Evolutionary conservation across 2,888 invertebrate species (phyloP), one percentile per base, ranked within the genome.

Genomic region (Tenthredo mesomela): DNA sequence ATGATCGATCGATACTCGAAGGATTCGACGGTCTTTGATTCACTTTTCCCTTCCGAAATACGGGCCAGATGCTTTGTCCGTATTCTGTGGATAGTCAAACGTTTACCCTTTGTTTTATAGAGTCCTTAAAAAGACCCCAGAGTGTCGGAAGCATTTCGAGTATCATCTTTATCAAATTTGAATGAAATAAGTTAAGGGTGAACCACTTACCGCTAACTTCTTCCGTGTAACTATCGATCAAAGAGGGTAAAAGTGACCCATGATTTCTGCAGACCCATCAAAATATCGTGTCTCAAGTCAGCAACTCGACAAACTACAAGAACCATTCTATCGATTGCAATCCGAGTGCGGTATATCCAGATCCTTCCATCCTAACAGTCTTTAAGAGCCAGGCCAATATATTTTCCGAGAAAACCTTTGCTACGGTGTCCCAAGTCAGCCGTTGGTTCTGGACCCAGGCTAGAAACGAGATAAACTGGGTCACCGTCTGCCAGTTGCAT

Each of bases 401-500:
- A 80, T 80, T 80, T 80, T 25, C 58, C 61, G 33, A 37, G 40
- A 40, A 61, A 80, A 80, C 58, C 78, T 58, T 78, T 15, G 40
- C 15, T 58, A 37, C 40, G n/a, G 37, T 58, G 37, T 78, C 78
- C 78, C 80, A 40, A 80, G 80, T 80, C 58, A 61, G 40, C 40
- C 37, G 80, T 61, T 61, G 50, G 54, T 77, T 77, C n/a, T 77
- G 54, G 77, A 77, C 77, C n/a, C 29, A 7, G 18, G 50, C 54
- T 54, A 40, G 25, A 40, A 80, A 40, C 40, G 61, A 40, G 58
- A 80, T 61, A 80, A 80, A 80, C 58, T 80, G 80, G 80, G 80
- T 80, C 80, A 80, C 61, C 37, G 80, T 33, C 80, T 61, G 80
- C 80, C 61, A 80, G 80, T 80, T 80, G 80, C 80, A 80, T 80